Evolutionary conservation across 2,888 invertebrate genomes (phyloP).

Genomic region (Hyposoter didymator): DNA sequence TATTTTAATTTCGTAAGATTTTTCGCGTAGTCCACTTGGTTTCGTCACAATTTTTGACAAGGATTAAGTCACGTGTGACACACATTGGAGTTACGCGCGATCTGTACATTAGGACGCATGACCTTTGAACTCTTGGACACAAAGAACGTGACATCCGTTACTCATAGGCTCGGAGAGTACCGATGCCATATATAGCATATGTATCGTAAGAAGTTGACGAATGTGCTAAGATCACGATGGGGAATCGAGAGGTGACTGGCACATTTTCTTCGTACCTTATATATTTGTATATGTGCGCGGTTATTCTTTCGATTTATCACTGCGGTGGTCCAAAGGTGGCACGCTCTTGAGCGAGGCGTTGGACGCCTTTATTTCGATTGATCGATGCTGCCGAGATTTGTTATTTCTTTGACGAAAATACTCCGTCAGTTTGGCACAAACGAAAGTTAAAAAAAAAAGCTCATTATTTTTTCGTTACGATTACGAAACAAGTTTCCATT

Average conservation of each 20-base stretch:
- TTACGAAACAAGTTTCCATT: background rate
- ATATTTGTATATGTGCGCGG: background rate
- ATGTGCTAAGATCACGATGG: conserved; percentile 70
- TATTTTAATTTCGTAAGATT: no score
- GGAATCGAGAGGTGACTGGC: conserved; percentile 71
- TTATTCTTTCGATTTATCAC: conserved; percentile 21
- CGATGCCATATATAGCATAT: conserved; percentile 28
- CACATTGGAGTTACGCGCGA: conserved; percentile 5
- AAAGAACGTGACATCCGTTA: conserved; percentile 64
- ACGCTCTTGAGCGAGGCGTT: conserved; percentile 48
- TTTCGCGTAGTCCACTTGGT: background rate
- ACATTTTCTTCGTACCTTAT: conserved; percentile 45
- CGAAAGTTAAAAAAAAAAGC: background rate
- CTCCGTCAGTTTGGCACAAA: conserved; percentile 7
- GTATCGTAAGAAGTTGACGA: conserved; percentile 69
- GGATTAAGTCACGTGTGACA: conserved; percentile 5
- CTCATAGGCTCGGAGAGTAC: conserved; percentile 36
- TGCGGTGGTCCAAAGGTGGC: conserved; percentile 59
- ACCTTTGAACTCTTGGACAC: conserved; percentile 56
- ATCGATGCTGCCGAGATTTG: conserved; percentile 62
- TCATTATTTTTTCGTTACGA: background rate
- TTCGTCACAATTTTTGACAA: conserved; percentile 17
- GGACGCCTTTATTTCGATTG: conserved; percentile 63
- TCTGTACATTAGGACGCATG: conserved; percentile 36
- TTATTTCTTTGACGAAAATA: conserved; percentile 32